A percentile compares a stretch with the other conserved stretches of the same genome.
Evolutionary conservation across 2,888 invertebrate species (phyloP).

Genomic region (Drosophila subquinaria): DNA sequence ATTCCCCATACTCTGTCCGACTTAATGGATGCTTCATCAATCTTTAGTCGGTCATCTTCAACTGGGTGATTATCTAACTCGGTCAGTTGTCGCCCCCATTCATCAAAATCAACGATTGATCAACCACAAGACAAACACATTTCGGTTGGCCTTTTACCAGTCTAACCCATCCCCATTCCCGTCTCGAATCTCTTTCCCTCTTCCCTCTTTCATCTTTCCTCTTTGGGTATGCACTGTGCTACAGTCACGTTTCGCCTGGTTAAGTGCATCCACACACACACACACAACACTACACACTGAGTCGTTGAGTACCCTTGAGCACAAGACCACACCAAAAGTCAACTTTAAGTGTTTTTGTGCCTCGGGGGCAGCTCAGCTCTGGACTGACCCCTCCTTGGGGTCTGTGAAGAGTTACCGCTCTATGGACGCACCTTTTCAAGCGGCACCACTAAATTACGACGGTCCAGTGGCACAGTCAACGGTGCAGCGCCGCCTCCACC

Average conservation of each 20-base stretch:
- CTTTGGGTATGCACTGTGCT: conserved; percentile 40
- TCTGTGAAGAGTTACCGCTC: conserved; percentile 18
- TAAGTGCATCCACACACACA: conserved; percentile 64
- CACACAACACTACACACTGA: conserved; percentile 24
- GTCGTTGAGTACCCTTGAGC: conserved; percentile 37
- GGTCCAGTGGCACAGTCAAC: conserved; percentile 71
- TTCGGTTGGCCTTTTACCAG: conserved; percentile 53
- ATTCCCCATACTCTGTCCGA: not conserved
- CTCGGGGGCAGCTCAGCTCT: not conserved
- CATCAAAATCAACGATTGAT: conserved; percentile 65
- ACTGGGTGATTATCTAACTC: conserved; percentile 39
- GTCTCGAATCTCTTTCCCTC: not conserved
- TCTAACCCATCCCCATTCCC: not conserved
- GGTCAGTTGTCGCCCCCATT: conserved; percentile 55
- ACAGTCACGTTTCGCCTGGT: conserved; percentile 68
- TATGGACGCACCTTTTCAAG: conserved; percentile 87
- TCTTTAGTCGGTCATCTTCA: conserved; percentile 38
- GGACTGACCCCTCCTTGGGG: not conserved
- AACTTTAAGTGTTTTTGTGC: conserved; percentile 57
- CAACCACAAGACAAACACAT: conserved; percentile 49
- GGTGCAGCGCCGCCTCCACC: conserved; percentile 76
- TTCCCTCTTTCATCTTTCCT: not conserved
- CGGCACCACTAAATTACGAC: conserved; percentile 87
- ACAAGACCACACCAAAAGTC: conserved; percentile 43
- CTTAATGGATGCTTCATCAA: conserved; percentile 42